Evolutionary conservation across 1,140 invertebrate species (phyloP), one percentile per base, ranked within the genome.

Genomic region (Harlomillsia oculata): DNA sequence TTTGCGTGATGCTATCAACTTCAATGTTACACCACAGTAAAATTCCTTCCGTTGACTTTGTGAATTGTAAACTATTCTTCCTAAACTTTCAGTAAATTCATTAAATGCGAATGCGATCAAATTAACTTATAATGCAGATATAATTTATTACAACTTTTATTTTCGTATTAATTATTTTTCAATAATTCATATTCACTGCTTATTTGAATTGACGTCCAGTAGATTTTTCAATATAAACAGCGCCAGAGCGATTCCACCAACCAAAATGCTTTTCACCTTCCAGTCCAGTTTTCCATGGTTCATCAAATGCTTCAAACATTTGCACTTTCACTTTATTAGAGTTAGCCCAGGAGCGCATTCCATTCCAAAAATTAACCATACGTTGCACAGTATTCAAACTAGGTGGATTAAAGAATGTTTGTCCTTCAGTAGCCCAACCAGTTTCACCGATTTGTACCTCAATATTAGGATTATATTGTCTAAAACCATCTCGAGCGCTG

Each of bases 361-460:
- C 52, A 6, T 37, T 9, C 60, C 60, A 62, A 46, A 54, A 62
- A 9, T 50, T 46, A 18, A 32, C 41, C 29, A 50, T 6, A 39
- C 59, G 45, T 25, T 45, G 14, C 11, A 55, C 26, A 5, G 20
- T 59, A 18, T 62, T 62, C 16, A 34, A 25, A 21, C 49, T 2
- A 11, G 32, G 23, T 14, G 37, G 30, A 11, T 60, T 56, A 23
- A 46, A 50, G 21, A 64, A 64, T 44, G 50, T 60, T 1, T 34
- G 28, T 1, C 63, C 59, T 49, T 58, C 48, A 36, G 52, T 59
- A 3, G 63, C 45, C 63, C 59, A 65, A 11, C 63, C 63, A 20
- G 63, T 65, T 50, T 65, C 63, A 2, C 63, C 63, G 46, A 65
- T 65, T 5, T 30, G 28, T 2, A 65, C 59, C 20, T 65, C 59